Percentiles rank a stretch among this genome's conserved stretches.
These are phyloP conservation scores for Ophioninae sp. DNA, from an alignment of 2,888 invertebrate genomes.

Conservation along the genomic window DNA sequence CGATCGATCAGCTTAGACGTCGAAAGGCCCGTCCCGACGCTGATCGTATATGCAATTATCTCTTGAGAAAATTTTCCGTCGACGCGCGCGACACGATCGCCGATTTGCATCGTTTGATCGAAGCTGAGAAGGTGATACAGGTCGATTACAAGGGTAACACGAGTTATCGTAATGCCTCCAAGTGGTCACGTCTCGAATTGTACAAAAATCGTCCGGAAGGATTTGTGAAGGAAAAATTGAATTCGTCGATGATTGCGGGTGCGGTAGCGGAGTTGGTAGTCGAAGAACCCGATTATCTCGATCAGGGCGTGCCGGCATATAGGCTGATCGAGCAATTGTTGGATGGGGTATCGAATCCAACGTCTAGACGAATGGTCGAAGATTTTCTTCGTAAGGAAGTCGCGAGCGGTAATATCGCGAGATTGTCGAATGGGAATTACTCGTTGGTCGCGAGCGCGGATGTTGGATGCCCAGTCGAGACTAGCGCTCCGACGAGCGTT, in stretches of 20 bases:
- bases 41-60: constrained; percentile 91
- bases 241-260: constrained; percentile 83
- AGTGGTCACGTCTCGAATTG: constrained; percentile 83
- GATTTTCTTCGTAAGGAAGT: constrained; percentile 86
- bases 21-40: constrained; percentile 93
- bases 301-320: constrained; percentile 87
- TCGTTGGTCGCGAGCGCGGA: constrained; percentile 84
- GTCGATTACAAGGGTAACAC: constrained; percentile 94
- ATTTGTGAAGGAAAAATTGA: constrained; percentile 81
- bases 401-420: constrained; percentile 86
- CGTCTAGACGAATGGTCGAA: constrained; percentile 85
- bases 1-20: constrained; percentile 91
- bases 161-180: constrained; percentile 92
- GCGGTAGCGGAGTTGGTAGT: constrained; percentile 88
- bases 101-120: constrained; percentile 89
- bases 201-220: constrained; percentile 82
- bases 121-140: constrained; percentile 88
- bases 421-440: constrained; percentile 86
- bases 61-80: constrained; percentile 88
- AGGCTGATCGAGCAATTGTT: constrained; percentile 85
- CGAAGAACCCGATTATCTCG: constrained; percentile 87
- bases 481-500: constrained; percentile 30
- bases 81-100: constrained; percentile 86
- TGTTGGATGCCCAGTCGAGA: constrained; percentile 63
- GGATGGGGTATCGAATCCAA: constrained; percentile 84